phyloP scores from a whole-genome alignment of 1,140 invertebrate genomes.

The Harlomillsia oculata region DNA sequence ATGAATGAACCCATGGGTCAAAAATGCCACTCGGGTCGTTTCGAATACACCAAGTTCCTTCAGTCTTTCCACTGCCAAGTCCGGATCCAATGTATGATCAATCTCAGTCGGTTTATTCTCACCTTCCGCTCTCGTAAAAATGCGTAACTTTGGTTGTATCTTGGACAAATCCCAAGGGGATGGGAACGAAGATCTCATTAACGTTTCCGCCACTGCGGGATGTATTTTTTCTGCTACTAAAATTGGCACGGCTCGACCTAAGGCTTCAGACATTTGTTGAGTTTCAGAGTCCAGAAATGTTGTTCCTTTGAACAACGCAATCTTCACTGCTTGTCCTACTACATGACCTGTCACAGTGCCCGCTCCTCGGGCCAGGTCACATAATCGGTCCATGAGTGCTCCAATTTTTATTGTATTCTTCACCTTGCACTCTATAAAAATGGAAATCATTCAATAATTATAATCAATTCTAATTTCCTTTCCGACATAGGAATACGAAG shows the following conservation, averaged over 20 bases:
- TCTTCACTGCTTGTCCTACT: slow-evolving; percentile 14
- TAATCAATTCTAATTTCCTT: too few species aligned
- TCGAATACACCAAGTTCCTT: slow-evolving; percentile 15
- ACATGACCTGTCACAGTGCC: slow-evolving; percentile 18
- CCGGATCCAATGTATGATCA: slow-evolving; percentile 8
- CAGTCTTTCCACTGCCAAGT: slow-evolving; percentile 9
- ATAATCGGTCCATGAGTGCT: slow-evolving; percentile 20
- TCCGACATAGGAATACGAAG: too few species aligned
- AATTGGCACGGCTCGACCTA: slow-evolving; percentile 18
- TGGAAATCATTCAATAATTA: too few species aligned
- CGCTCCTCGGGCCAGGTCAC: slow-evolving; percentile 11
- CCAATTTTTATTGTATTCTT: too few species aligned
- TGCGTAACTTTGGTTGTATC: slow-evolving; percentile 14
- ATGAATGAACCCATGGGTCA: slow-evolving; percentile 24
- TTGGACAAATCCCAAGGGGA: slow-evolving; percentile 11
- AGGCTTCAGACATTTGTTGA: slow-evolving; percentile 12
- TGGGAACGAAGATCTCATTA: slow-evolving; percentile 10
- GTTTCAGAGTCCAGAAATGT: slow-evolving; percentile 17
- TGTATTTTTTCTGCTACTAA: slow-evolving; percentile 17
- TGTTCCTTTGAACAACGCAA: slow-evolving; percentile 9
- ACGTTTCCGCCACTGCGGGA: slow-evolving; percentile 15
- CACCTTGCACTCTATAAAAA: too few species aligned
- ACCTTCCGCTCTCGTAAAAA: not conserved
- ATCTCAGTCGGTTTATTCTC: slow-evolving; percentile 12
- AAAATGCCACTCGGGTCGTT: slow-evolving; percentile 7